Conservation (phyloP, 1,140 invertebrate species). For the Galendromus occidentalis region DNA sequence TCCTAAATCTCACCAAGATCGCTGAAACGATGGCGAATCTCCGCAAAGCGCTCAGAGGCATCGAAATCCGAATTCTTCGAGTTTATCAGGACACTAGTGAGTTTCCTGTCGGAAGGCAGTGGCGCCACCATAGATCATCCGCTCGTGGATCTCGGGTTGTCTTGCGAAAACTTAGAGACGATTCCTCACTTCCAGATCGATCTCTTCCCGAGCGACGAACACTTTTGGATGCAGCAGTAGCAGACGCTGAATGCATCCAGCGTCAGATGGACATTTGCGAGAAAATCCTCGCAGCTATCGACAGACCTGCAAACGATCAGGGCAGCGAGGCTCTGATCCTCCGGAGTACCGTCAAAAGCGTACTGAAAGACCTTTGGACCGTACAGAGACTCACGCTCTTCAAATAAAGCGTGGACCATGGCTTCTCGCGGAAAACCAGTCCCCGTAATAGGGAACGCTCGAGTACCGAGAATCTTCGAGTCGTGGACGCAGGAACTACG, state of each 20-base stretch:
- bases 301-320: not conserved
- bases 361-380: not conserved
- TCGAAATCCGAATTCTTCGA: not conserved
- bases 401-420: too few species aligned
- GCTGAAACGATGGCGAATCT: not conserved
- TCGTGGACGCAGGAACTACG: too few species aligned
- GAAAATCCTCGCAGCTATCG: not conserved
- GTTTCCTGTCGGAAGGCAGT: not conserved
- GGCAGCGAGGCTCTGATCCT: slow-evolving; percentile 1
- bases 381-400: not conserved
- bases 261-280: not conserved
- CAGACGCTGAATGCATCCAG: not conserved
- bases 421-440: too few species aligned
- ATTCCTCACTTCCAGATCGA: not conserved
- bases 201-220: not conserved
- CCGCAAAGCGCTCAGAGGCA: not conserved
- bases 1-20: not conserved
- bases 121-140: too few species aligned
- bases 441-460: too few species aligned
- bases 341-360: not conserved
- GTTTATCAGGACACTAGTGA: not conserved
- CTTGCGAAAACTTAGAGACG: too few species aligned
- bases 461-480: too few species aligned
- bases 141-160: too few species aligned
- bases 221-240: not conserved